A percentile compares a stretch with the other conserved stretches of the same genome.
These are phyloP conservation scores for Erpobdella octoculata DNA, from an alignment of 2,888 invertebrate genomes.

Conservation along the genomic window DNA sequence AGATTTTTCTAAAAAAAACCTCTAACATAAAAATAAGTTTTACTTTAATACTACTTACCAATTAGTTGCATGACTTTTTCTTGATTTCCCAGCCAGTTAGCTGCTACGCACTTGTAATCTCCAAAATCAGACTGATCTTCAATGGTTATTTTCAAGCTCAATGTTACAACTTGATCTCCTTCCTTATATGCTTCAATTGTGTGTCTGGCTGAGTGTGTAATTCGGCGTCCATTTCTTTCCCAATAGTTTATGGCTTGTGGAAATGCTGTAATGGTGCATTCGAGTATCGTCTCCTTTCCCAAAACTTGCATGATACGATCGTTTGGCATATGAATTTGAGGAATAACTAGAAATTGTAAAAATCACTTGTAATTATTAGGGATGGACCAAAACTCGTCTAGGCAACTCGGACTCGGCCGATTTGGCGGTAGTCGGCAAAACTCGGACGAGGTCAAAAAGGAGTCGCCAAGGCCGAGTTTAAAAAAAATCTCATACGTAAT, in stretches of 20 bases:
- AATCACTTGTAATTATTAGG: not conserved
- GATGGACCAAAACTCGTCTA: no score
- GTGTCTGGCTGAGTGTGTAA: slow-evolving; percentile 32
- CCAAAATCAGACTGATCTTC: slow-evolving; percentile 35
- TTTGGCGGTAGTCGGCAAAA: no score
- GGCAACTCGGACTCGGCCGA: no score
- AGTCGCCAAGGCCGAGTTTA: no score
- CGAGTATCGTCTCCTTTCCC: slow-evolving; percentile 47
- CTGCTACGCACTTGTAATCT: slow-evolving; percentile 37
- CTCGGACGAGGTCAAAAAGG: no score
- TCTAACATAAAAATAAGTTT: not conserved
- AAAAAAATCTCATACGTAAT: no score
- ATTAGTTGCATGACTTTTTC: slow-evolving; percentile 33
- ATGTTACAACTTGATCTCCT: slow-evolving; percentile 34
- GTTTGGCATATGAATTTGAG: slow-evolving; percentile 45
- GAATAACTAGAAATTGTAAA: slow-evolving; percentile 40
- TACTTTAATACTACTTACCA: not conserved
- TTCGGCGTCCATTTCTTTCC: slow-evolving; percentile 36
- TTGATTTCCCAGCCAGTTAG: slow-evolving; percentile 35
- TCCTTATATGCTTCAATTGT: slow-evolving; percentile 35
- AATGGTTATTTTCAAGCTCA: slow-evolving; percentile 35
- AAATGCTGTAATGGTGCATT: slow-evolving; percentile 47
- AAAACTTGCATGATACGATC: slow-evolving; percentile 44
- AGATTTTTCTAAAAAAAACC: no score
- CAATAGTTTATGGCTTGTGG: slow-evolving; percentile 44